These are phyloP conservation scores for Catharus minimus DNA, from an alignment of 2,113 vertebrate species.

Conservation along the genomic window DNA sequence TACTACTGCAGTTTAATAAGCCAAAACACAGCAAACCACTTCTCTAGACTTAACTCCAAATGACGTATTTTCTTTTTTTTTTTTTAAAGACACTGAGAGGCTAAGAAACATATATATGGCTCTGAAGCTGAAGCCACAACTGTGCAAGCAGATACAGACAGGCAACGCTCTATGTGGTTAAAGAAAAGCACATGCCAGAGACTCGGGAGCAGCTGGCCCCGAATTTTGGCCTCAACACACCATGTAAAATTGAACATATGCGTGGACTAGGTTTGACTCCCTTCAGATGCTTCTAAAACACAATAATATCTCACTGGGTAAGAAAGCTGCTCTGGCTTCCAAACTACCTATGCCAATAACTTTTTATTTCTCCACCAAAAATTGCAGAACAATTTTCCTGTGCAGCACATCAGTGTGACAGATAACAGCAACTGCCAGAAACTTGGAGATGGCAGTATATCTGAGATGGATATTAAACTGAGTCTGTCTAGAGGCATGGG, in stretches of 20 bases:
- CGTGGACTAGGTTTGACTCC: slow-evolving; percentile 39
- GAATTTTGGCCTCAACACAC: slow-evolving; percentile 36
- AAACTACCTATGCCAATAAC: slow-evolving; percentile 45
- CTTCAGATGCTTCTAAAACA: slow-evolving; percentile 51
- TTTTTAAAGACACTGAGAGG: neutral
- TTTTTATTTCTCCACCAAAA: slow-evolving; percentile 35
- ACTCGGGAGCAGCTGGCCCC: slow-evolving; percentile 32
- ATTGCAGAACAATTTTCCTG: neutral
- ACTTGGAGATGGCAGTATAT: slow-evolving; percentile 12
- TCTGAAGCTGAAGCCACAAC: slow-evolving; percentile 3
- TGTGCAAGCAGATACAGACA: neutral
- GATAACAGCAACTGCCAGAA: neutral
- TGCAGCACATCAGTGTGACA: neutral
- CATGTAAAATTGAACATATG: slow-evolving; percentile 58
- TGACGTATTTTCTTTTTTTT: neutral
- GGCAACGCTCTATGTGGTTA: neutral
- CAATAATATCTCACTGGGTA: slow-evolving; percentile 33
- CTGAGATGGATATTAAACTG: slow-evolving; percentile 15
- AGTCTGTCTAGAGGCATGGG: neutral
- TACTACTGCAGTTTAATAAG: slow-evolving; percentile 53
- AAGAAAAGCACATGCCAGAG: slow-evolving; percentile 43
- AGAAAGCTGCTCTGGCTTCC: slow-evolving; percentile 41
- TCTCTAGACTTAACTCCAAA: slow-evolving; percentile 26
- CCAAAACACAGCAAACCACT: neutral
- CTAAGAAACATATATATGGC: neutral